These are phyloP conservation scores for Nixonia krombeini DNA, from an alignment of 1,140 invertebrate genomes.

Conservation along the genomic window DNA sequence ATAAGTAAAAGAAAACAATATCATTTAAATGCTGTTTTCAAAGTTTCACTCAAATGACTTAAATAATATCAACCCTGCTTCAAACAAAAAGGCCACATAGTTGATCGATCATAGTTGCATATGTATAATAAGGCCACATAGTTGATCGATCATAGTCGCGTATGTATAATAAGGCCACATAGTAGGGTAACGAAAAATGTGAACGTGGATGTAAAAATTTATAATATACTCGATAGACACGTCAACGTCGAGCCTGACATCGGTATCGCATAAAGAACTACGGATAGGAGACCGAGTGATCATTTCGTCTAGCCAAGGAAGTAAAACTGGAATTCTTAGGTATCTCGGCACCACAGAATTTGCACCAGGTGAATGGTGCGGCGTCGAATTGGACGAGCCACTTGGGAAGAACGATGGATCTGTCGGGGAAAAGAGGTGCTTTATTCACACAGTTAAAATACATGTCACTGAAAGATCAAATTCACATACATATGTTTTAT, in stretches of 20 bases:
- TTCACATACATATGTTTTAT: too few relatives aligned
- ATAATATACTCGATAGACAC: slow-evolving; percentile 71
- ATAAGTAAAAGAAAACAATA: too few relatives aligned
- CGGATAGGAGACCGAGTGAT: slow-evolving; percentile 92
- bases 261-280: slow-evolving; percentile 74
- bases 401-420: slow-evolving; percentile 96
- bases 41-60: too few relatives aligned
- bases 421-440: slow-evolving; percentile 86
- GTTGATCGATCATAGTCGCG: too few relatives aligned
- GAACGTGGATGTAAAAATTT: slow-evolving; percentile 19
- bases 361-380: slow-evolving; percentile 93
- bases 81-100: too few relatives aligned
- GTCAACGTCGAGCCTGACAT: slow-evolving; percentile 75
- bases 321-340: slow-evolving; percentile 88
- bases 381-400: slow-evolving; percentile 94
- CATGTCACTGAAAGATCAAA: too few relatives aligned
- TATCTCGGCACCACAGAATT: slow-evolving; percentile 91
- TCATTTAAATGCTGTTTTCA: too few relatives aligned
- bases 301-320: slow-evolving; percentile 87
- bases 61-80: too few relatives aligned
- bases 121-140: too few relatives aligned
- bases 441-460: too few relatives aligned
- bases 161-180: too few relatives aligned
- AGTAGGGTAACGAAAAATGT: neutral
- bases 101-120: too few relatives aligned